Evolutionary conservation across 2,113 vertebrate species (phyloP).

Genomic region (Mus musculus): DNA sequence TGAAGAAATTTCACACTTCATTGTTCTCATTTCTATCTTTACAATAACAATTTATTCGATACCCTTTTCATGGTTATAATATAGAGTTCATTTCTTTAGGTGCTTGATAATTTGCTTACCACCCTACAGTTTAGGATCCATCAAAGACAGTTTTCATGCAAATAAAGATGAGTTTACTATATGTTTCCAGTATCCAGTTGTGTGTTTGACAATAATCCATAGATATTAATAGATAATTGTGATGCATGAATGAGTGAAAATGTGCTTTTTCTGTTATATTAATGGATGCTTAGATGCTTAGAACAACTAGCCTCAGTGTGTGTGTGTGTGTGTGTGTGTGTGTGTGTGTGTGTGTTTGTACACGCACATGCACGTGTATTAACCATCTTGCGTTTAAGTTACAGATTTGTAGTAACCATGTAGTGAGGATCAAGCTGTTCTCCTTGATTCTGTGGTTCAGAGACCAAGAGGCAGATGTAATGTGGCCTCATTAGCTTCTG

Average conservation of each 20-base stretch:
- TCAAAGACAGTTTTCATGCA: background rate
- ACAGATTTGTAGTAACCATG: background rate
- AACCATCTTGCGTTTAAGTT: background rate
- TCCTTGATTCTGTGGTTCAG: background rate
- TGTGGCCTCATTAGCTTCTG: slow-evolving; percentile 20
- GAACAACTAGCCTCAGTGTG: background rate
- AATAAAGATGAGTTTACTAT: background rate
- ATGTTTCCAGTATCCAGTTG: background rate
- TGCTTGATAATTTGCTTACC: slow-evolving; percentile 6
- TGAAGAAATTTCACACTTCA: background rate
- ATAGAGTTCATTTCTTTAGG: background rate
- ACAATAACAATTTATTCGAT: background rate
- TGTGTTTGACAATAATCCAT: background rate
- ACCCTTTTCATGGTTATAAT: background rate
- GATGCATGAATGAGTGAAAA: slow-evolving; percentile 9
- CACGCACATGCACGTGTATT: too few species aligned
- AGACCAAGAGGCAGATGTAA: background rate
- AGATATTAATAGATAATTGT: background rate
- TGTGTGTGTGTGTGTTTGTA: too few species aligned
- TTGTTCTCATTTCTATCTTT: background rate
- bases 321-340: background rate
- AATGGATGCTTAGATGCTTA: background rate
- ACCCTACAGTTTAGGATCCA: background rate
- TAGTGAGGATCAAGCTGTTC: background rate
- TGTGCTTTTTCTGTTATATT: background rate